phyloP scores from a whole-genome alignment of 2,888 invertebrate species.

The Lasioglossum marginatum region DNA sequence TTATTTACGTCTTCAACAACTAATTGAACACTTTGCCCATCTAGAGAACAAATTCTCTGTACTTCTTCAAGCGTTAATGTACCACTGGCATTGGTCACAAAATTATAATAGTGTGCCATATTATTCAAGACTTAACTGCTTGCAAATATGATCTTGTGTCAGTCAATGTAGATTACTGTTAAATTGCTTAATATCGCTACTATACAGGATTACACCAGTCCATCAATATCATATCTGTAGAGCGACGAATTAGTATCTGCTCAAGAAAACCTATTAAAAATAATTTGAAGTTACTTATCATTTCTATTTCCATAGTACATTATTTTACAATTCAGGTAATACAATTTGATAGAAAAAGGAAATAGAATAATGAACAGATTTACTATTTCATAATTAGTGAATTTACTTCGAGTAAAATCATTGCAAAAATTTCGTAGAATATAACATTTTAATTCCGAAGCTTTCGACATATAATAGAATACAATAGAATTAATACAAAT shows the following conservation, averaged over 20 bases:
- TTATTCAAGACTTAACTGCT: conserved; percentile 73
- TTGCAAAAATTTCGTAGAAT: background rate
- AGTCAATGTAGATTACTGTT: conserved; percentile 65
- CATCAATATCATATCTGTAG: conserved; percentile 77
- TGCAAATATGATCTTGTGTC: conserved; percentile 65
- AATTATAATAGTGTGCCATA: conserved; percentile 83
- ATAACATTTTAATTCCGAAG: background rate
- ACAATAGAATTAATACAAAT: background rate
- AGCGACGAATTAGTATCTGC: conserved; percentile 69
- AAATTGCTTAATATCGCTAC: conserved; percentile 63
- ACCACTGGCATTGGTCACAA: conserved; percentile 80
- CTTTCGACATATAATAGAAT: background rate
- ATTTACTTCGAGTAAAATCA: background rate
- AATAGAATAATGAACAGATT: conserved; percentile 25
- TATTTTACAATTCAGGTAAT: conserved; percentile 14
- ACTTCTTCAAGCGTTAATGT: conserved; percentile 79
- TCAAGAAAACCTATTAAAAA: conserved; percentile 74
- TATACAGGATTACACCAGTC: conserved; percentile 71
- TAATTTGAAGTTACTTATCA: conserved; percentile 68
- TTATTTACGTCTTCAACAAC: conserved; percentile 80
- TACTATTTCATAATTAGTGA: background rate
- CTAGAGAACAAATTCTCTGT: conserved; percentile 77
- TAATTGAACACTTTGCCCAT: conserved; percentile 81
- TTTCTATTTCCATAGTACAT: conserved; percentile 27
- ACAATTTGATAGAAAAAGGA: conserved; percentile 21